Evolutionary conservation across 1,140 invertebrate species (phyloP).

Genomic region (Batillaria attramentaria): DNA sequence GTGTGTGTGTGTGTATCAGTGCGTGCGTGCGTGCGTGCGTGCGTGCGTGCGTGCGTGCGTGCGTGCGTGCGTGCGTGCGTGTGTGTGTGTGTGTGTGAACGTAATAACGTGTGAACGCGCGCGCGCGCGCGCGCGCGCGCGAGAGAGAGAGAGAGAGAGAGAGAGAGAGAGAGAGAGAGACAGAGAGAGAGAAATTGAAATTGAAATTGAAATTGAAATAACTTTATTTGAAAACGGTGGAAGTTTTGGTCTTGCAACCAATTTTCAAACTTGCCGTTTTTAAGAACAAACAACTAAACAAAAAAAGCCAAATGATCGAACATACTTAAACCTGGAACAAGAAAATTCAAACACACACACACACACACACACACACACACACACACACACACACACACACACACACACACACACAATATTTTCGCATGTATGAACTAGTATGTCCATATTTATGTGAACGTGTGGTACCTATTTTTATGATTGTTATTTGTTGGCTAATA

Average conservation of each 20-base stretch:
- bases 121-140: not conserved
- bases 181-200: not conserved
- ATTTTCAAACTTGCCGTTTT: too few species aligned
- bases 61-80: not conserved
- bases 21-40: conserved; percentile 5
- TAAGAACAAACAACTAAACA: too few species aligned
- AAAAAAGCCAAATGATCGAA: too few species aligned
- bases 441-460: too few species aligned
- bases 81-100: not conserved
- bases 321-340: too few species aligned
- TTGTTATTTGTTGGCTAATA: not conserved
- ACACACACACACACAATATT: not conserved
- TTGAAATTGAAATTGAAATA: too few species aligned
- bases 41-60: conserved; percentile 1
- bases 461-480: too few species aligned
- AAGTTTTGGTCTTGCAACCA: too few species aligned
- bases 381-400: conserved; percentile 8
- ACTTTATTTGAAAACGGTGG: too few species aligned
- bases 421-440: too few species aligned
- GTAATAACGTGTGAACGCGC: not conserved
- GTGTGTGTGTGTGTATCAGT: conserved; percentile 8
- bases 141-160: not conserved
- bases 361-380: not conserved
- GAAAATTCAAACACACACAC: too few species aligned
- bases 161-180: not conserved